Evolutionary conservation across 2,888 invertebrate species (phyloP), one percentile per base, ranked within the genome.

Genomic region (Xestoiulus laeticollis): DNA sequence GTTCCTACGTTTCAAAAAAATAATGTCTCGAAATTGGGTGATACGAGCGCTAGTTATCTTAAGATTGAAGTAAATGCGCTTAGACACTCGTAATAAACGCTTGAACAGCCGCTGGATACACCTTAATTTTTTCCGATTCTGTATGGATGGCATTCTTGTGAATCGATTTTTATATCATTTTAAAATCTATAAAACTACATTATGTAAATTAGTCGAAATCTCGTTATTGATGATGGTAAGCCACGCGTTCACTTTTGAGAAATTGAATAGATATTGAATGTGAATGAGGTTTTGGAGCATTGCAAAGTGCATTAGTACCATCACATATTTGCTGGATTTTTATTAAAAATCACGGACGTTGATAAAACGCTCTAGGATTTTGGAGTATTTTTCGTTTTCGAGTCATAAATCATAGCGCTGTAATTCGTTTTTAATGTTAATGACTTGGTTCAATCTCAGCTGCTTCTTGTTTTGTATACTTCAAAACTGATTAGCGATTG

Each of bases 161-260:
- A 26, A 78, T 78, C 78, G 78, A 78, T 78, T 30, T 78, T 30
- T 30, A 32, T 14, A 30, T 30, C 78, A 78, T 78, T 78, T 30
- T 78, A 78, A 78, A 78, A 78, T 78, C 30, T 78, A 78, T 30
- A 78, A n/a, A 78, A 78, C 30, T 30, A 30, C 78, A 78, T 78
- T 78, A 78, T 78, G 78, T 78, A 78, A 78, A 78, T 78, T 78
- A 78, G 78, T 14, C 30, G 78, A 78, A 78, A 78, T 78, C 78
- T 30, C 14, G 30, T 78, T 78, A 78, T 78, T 78, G 78, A 78
- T 78, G 78, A 32, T 78, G 10, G 78, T 32, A 16, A 1, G 78
- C 78, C 5, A 4, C 30, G 30, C n/a, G 78, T 78, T 26, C 78
- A 30, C 78, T 30, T n/a, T 30, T 78, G 26, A 78, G 14, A 26